Evolutionary conservation across 1,140 invertebrate genomes (phyloP), one percentile per base, ranked within the genome.

Genomic region (Zaprionus tsacasi): DNA sequence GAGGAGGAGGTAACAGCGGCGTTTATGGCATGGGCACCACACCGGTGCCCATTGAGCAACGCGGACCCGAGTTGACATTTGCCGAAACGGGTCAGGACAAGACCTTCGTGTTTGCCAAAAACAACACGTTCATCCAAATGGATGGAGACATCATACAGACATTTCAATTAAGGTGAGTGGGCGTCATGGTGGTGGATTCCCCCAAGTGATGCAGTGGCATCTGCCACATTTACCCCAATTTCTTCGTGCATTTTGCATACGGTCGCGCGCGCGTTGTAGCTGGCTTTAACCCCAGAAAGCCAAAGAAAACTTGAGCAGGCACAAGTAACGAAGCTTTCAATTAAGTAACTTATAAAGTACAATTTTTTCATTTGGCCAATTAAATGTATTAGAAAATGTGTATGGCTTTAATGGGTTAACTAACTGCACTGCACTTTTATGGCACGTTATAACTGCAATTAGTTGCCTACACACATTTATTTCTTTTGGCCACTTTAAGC

Each of bases 61-160:
- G 96, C 78, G 96, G 96, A 13, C 93, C 96, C 80, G 95, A 96
- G 90, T 93, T 97, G 21, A 97, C 96, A 1, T 97, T 97, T 90
- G 95, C 96, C 77, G 96, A 97, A 91, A 96, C 96, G 17, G 96
- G 96, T 2, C 94, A 96, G 79, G 95, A 96, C 70, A 94, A 93
- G 79, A 96, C 96, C 13, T 98, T 98, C 91, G 97, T 97, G 95
- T 97, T 97, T 92, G 96, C 96, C 7, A 95, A 97, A 91, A 96
- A 96, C 65, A 97, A 97, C 81, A 97, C 96, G 2, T 98, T 96
- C 91, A 97, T 98, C 88, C 97, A 98, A 91, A 94, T 98, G 13
- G 96, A 97, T 91, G 96, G 96, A 8, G 95, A 96, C 81, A 95
- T 96, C 71, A 97, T 97, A 86, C 96, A 96, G 91, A 95, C 95